Percentiles rank a stretch among this genome's conserved stretches.
Evolutionary conservation across 2,113 vertebrate genomes (phyloP).

Genomic region (Gobio gobio): DNA sequence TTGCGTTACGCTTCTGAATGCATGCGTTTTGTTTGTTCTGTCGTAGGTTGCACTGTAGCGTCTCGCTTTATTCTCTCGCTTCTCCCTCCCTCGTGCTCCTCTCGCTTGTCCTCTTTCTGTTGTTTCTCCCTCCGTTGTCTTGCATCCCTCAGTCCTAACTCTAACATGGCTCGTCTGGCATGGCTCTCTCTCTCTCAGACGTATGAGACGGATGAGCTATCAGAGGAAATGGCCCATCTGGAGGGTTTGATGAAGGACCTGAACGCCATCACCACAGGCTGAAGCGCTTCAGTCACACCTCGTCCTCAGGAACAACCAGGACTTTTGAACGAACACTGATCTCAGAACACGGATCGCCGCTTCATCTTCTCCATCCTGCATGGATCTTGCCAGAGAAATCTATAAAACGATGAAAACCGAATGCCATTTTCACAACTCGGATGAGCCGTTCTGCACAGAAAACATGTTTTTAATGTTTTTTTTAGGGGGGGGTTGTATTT

Average conservation of each 20-base stretch:
- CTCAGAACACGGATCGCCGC: slow-evolving; percentile 59
- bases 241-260: slow-evolving; percentile 99
- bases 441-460: slow-evolving; percentile 40
- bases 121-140: neutral
- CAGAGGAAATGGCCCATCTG: slow-evolving; percentile 99
- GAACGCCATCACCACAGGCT: slow-evolving; percentile 95
- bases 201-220: slow-evolving; percentile 96
- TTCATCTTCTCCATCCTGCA: slow-evolving; percentile 60
- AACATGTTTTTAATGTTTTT: slow-evolving; percentile 37
- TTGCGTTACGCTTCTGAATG: neutral
- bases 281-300: slow-evolving; percentile 67
- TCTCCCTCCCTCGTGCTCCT: neutral
- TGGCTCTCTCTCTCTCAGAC: slow-evolving; percentile 79
- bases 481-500: neutral
- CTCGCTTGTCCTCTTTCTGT: neutral
- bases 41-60: slow-evolving; percentile 54
- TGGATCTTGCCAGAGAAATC: neutral
- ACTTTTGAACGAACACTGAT: slow-evolving; percentile 66
- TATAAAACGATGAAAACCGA: slow-evolving; percentile 6
- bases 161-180: slow-evolving; percentile 47
- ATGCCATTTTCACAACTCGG: slow-evolving; percentile 64
- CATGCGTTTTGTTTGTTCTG: slow-evolving; percentile 6
- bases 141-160: slow-evolving; percentile 37
- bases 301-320: slow-evolving; percentile 79
- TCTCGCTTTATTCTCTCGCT: slow-evolving; percentile 69